A percentile compares a stretch with the other conserved stretches of the same genome.
These are phyloP conservation scores for Synanthedon myopaeformis DNA, from an alignment of 2,888 invertebrate genomes.

Conservation along the genomic window DNA sequence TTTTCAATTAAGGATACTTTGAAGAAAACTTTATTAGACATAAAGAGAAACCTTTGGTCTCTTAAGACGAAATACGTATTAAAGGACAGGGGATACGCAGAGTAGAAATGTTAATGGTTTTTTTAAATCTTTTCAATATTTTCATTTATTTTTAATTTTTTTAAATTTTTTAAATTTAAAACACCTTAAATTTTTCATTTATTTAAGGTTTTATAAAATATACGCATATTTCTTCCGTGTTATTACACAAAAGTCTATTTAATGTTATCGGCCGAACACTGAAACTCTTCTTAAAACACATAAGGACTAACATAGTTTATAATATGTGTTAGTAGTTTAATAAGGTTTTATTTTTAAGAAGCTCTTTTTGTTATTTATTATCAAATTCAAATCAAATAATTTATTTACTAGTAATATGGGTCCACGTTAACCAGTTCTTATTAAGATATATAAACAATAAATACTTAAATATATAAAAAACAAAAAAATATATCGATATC, in stretches of 20 bases:
- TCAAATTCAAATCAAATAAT: too few species aligned
- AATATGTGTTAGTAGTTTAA: not conserved
- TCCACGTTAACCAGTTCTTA: too few species aligned
- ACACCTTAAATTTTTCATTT: not conserved
- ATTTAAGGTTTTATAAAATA: not conserved
- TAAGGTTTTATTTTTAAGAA: too few species aligned
- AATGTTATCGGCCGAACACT: not conserved
- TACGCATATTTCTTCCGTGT: not conserved
- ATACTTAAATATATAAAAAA: too few species aligned
- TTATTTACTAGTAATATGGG: too few species aligned
- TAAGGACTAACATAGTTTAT: not conserved
- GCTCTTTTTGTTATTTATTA: too few species aligned
- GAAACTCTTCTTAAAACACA: not conserved
- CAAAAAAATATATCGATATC: too few species aligned
- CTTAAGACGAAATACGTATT: constrained; percentile 55
- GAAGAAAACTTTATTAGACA: constrained; percentile 68
- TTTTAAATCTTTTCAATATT: too few species aligned
- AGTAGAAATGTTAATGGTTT: constrained; percentile 9
- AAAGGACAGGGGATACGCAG: constrained; percentile 26
- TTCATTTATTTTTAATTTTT: too few species aligned
- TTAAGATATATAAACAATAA: too few species aligned
- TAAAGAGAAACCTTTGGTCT: constrained; percentile 68
- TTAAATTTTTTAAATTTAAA: too few species aligned
- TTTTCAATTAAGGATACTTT: constrained; percentile 69
- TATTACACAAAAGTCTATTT: not conserved